A percentile compares a stretch with the other conserved stretches of the same genome.
These are phyloP conservation scores for Trinorchestia longiramus DNA, from an alignment of 1,140 invertebrate genomes.

Conservation along the genomic window DNA sequence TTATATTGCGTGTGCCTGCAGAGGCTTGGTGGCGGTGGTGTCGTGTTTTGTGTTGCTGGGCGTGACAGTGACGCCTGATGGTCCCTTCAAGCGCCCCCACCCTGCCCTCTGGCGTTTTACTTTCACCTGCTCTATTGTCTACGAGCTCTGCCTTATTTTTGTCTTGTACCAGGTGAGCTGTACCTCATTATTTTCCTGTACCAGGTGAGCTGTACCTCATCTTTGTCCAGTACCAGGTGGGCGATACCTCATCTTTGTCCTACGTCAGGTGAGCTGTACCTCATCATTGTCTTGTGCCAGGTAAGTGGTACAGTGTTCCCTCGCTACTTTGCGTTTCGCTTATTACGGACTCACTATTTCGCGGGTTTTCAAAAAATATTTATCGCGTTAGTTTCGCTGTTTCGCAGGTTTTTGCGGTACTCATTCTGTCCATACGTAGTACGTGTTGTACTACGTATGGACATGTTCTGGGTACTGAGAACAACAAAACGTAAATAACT, in stretches of 20 bases:
- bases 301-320: neutral
- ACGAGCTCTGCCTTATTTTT: constrained; percentile 54
- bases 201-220: neutral
- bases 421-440: too few species aligned
- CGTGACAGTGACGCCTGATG: constrained; percentile 76
- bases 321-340: too few species aligned
- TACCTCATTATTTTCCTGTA: neutral
- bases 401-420: too few species aligned
- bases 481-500: too few species aligned
- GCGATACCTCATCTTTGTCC: neutral
- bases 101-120: constrained; percentile 76
- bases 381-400: too few species aligned
- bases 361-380: too few species aligned
- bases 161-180: constrained; percentile 31
- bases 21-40: constrained; percentile 73
- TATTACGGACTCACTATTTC: too few species aligned
- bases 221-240: constrained; percentile 10
- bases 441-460: too few species aligned
- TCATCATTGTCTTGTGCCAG: neutral
- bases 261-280: neutral
- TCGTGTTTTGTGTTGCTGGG: constrained; percentile 75
- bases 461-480: too few species aligned
- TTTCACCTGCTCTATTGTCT: constrained; percentile 69
- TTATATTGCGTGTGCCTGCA: constrained; percentile 24
- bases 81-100: constrained; percentile 76